phyloP scores from a whole-genome alignment of 2,797 vertebrate species.

The Channa striata region DNA sequence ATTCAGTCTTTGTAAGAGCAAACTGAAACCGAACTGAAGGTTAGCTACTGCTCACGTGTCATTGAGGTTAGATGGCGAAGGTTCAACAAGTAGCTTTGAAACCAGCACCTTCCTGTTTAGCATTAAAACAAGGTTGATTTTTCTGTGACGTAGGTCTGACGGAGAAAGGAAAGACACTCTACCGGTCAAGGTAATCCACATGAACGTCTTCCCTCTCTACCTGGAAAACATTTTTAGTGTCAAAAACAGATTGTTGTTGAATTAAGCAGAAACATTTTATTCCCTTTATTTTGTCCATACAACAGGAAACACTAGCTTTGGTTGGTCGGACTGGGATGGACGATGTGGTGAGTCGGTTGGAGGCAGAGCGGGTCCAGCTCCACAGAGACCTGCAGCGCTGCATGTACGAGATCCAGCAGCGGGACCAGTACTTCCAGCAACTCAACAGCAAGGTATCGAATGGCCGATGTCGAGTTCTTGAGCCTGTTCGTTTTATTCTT shows the following conservation, averaged over 20 bases:
- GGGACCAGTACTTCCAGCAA: conserved; percentile 87
- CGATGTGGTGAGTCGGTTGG: conserved; percentile 65
- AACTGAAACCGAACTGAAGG: no score
- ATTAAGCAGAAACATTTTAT: not conserved
- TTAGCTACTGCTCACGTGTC: no score
- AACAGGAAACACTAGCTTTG: conserved; percentile 70
- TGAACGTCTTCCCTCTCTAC: not conserved
- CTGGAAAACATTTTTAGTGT: no score
- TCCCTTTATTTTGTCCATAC: not conserved
- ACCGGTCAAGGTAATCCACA: conserved; percentile 72
- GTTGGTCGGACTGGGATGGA: conserved; percentile 60
- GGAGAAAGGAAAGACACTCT: conserved; percentile 56
- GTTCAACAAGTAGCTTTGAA: no score
- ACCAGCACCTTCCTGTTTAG: no score
- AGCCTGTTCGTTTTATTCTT: no score
- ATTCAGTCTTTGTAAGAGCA: no score
- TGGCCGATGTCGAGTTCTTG: no score
- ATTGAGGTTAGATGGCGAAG: no score
- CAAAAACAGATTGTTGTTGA: no score
- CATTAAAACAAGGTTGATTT: not conserved
- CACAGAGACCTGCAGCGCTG: conserved; percentile 86
- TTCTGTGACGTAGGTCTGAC: conserved; percentile 76
- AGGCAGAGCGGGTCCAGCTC: conserved; percentile 82
- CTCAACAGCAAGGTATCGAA: conserved; percentile 84
- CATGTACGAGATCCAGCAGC: conserved; percentile 88